These are phyloP conservation scores for Atta texana DNA, from an alignment of 1,140 invertebrate genomes.

Conservation along the genomic window DNA sequence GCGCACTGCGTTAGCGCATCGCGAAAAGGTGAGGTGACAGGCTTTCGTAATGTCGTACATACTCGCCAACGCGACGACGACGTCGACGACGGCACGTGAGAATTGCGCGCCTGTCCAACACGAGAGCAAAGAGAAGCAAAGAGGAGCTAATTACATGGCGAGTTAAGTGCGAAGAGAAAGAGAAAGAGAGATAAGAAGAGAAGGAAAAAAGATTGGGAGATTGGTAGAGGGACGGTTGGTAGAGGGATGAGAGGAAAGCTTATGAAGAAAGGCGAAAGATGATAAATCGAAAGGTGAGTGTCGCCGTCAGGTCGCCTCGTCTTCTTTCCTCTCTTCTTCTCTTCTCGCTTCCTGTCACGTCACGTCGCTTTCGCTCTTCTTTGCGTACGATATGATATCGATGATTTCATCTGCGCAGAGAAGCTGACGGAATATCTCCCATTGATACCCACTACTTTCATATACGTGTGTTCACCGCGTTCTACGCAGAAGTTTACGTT, in stretches of 20 bases:
- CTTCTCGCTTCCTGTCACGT: background rate
- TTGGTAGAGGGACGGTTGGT: too few species aligned
- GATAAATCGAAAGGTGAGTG: slow-evolving; percentile 24
- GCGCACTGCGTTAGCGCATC: slow-evolving; percentile 32
- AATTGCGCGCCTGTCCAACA: slow-evolving; percentile 26
- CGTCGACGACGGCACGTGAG: slow-evolving; percentile 28
- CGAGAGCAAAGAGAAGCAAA: slow-evolving; percentile 44
- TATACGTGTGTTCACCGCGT: slow-evolving; percentile 40
- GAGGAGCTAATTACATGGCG: slow-evolving; percentile 57
- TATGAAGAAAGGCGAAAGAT: background rate
- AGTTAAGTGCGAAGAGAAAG: slow-evolving; percentile 18
- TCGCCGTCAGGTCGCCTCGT: background rate
- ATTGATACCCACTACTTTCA: slow-evolving; percentile 56
- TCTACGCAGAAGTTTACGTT: slow-evolving; percentile 69
- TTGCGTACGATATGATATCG: slow-evolving; percentile 41
- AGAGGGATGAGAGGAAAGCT: background rate
- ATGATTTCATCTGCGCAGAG: slow-evolving; percentile 64
- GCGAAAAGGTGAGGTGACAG: slow-evolving; percentile 40
- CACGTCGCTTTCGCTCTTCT: slow-evolving; percentile 32
- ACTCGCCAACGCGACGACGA: background rate
- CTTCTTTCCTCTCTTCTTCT: background rate
- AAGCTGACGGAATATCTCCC: slow-evolving; percentile 33
- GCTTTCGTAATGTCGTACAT: slow-evolving; percentile 40
- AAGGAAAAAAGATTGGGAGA: too few species aligned
- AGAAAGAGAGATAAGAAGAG: background rate